phyloP scores from a whole-genome alignment of 2,797 vertebrate species.

The Urosaurus nigricauda region DNA sequence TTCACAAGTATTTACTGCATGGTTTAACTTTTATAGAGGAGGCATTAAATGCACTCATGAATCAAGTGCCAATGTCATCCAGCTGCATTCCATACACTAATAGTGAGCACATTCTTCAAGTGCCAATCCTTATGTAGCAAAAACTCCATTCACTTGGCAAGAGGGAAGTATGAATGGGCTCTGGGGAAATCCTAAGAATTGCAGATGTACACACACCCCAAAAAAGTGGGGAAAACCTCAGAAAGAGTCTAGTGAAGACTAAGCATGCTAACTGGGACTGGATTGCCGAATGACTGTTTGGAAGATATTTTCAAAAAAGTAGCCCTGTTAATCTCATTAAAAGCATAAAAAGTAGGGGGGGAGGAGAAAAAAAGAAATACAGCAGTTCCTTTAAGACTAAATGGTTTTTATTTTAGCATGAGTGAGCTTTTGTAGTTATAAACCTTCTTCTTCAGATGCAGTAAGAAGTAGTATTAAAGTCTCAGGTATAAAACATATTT shows the following conservation, averaged over 20 bases:
- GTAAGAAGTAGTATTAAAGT: too few relatives aligned
- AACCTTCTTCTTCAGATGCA: too few relatives aligned
- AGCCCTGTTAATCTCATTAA: too few relatives aligned
- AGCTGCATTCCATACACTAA: not conserved
- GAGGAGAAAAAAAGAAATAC: too few relatives aligned
- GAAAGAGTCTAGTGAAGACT: not conserved
- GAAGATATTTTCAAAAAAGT: too few relatives aligned
- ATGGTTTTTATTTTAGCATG: too few relatives aligned
- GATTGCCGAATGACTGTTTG: not conserved
- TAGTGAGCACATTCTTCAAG: not conserved
- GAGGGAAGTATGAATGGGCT: not conserved
- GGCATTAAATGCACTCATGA: constrained; percentile 39
- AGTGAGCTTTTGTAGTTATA: too few relatives aligned
- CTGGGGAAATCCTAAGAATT: not conserved
- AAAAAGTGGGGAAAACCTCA: not conserved
- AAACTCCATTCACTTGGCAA: not conserved
- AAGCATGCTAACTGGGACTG: not conserved
- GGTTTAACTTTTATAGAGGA: constrained; percentile 40
- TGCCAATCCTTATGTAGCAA: not conserved
- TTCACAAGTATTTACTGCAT: constrained; percentile 49
- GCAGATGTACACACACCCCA: not conserved
- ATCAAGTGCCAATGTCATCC: constrained; percentile 50
- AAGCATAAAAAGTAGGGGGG: too few relatives aligned
- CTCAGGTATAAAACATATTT: too few relatives aligned
- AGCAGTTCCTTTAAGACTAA: too few relatives aligned